A percentile compares a stretch with the other conserved stretches of the same genome.
Evolutionary conservation across 1,140 invertebrate species (phyloP).

Genomic region (Pararge aegeria): DNA sequence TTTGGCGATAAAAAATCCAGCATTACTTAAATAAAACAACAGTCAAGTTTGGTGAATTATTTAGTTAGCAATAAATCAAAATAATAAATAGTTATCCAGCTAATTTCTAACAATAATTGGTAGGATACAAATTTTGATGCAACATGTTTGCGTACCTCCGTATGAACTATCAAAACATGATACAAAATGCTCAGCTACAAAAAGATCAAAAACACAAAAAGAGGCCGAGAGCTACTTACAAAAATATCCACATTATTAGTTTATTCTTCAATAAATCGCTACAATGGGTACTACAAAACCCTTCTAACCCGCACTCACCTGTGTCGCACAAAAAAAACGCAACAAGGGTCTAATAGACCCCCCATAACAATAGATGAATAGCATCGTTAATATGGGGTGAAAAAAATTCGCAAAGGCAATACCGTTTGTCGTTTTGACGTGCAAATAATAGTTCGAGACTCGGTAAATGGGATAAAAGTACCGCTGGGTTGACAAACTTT

Average conservation of each 20-base stretch:
- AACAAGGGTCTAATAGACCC: constrained; percentile 45
- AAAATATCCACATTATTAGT: constrained; percentile 23
- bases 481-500: constrained; percentile 21
- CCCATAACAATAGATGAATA: constrained; percentile 56
- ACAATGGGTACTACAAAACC: constrained; percentile 30
- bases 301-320: constrained; percentile 42
- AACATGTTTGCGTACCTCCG: too few relatives aligned
- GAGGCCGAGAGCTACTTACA: constrained; percentile 8
- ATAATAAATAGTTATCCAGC: too few relatives aligned
- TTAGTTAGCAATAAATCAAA: too few relatives aligned
- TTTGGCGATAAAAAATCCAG: too few relatives aligned
- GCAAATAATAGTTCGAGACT: constrained; percentile 11
- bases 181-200: background rate
- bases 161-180: background rate
- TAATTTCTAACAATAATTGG: too few relatives aligned
- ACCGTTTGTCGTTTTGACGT: constrained; percentile 46
- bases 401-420: constrained; percentile 50
- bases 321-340: constrained; percentile 46
- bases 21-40: too few relatives aligned
- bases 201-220: constrained; percentile 6
- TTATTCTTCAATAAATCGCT: constrained; percentile 23
- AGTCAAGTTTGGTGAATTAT: too few relatives aligned
- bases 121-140: too few relatives aligned
- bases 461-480: constrained; percentile 14
- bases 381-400: constrained; percentile 14